These are phyloP conservation scores for Brachionus manjavacas DNA, from an alignment of 1,140 invertebrate genomes.

Conservation along the genomic window DNA sequence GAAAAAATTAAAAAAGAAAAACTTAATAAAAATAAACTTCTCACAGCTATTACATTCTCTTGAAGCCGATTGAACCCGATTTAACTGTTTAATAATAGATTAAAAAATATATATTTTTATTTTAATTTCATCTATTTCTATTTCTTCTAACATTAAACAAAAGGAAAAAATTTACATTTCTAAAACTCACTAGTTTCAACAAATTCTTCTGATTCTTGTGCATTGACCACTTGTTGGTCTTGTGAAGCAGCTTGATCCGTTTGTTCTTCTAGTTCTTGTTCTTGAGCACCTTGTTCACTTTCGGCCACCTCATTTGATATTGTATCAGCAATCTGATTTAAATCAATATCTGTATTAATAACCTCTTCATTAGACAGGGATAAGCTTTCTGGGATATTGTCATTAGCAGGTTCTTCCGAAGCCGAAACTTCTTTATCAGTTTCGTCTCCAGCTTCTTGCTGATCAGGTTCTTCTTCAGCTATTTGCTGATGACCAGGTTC, in stretches of 20 bases:
- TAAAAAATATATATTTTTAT: not conserved
- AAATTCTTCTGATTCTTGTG: not conserved
- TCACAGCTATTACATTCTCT: not conserved
- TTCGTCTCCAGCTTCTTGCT: not conserved
- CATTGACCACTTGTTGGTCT: not conserved
- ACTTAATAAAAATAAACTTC: not conserved
- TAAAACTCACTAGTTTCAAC: conserved; percentile 24
- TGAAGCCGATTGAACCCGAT: not conserved
- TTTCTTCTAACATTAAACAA: not conserved
- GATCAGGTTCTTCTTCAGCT: not conserved
- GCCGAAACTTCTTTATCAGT: not conserved
- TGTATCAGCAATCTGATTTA: conserved; percentile 12
- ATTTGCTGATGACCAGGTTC: not conserved
- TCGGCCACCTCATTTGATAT: not conserved
- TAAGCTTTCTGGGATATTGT: not conserved
- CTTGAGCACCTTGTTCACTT: not conserved
- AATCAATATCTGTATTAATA: conserved; percentile 38
- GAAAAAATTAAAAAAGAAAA: not conserved
- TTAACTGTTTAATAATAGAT: not conserved
- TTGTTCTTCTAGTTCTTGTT: not conserved
- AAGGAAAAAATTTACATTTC: conserved; percentile 45
- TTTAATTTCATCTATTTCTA: not conserved
- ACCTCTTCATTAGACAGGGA: not conserved
- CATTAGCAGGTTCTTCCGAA: not conserved
- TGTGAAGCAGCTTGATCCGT: not conserved